phyloP scores from a whole-genome alignment of 2,888 invertebrate species.

The Drosophila macrospina region DNA sequence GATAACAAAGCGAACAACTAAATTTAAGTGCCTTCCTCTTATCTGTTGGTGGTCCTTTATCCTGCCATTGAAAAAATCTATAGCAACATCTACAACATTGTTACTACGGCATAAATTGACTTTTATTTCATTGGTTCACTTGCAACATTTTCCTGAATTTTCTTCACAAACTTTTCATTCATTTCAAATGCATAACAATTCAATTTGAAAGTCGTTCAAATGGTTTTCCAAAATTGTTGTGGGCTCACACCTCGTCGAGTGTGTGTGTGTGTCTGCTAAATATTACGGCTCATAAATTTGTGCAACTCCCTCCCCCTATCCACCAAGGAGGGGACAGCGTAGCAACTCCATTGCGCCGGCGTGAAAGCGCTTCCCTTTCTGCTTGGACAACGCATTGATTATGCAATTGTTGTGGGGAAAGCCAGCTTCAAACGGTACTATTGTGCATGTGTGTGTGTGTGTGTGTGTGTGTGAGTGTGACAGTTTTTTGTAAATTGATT shows the following conservation, averaged over 20 bases:
- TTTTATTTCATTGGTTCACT: constrained; percentile 68
- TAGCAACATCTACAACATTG: constrained; percentile 11
- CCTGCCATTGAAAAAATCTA: constrained; percentile 5
- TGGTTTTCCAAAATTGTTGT: constrained; percentile 8
- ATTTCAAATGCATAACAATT: constrained; percentile 66
- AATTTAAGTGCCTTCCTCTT: constrained; percentile 74
- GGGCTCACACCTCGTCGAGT: constrained; percentile 26
- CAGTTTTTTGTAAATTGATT: constrained; percentile 64
- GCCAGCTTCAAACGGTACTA: constrained; percentile 31
- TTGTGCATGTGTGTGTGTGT: background rate
- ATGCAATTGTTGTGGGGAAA: constrained; percentile 46
- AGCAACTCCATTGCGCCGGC: constrained; percentile 60
- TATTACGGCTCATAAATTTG: constrained; percentile 55
- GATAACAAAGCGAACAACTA: constrained; percentile 68
- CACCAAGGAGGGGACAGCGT: too few species aligned
- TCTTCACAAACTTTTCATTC: constrained; percentile 42
- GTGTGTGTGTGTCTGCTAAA: constrained; percentile 18
- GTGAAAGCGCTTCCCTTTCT: constrained; percentile 54
- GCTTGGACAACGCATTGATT: constrained; percentile 58
- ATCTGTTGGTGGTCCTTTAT: constrained; percentile 58
- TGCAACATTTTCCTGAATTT: constrained; percentile 41
- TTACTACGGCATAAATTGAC: constrained; percentile 48
- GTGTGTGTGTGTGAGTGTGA: constrained; percentile 22
- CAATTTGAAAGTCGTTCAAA: constrained; percentile 52
- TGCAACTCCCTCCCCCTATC: background rate